Conservation (phyloP, 64 coral and sea anemone species). For the Stichodactyla mertensii region DNA sequence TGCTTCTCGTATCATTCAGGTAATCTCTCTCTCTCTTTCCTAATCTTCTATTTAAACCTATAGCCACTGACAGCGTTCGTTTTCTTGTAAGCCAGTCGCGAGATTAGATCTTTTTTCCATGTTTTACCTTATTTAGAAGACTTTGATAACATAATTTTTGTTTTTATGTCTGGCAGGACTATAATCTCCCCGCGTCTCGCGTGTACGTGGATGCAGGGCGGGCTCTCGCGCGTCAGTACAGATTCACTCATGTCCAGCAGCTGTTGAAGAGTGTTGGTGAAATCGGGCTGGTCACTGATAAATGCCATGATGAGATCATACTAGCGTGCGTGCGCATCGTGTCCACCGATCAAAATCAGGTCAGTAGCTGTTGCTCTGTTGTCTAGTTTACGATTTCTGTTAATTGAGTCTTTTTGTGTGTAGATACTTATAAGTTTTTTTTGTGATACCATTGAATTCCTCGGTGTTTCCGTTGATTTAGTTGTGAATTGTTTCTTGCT, state of each 20-base stretch:
- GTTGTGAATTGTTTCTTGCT: not conserved
- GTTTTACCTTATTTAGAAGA: too few relatives aligned
- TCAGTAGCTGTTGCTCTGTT: not conserved
- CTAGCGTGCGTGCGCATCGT: conserved; percentile 80
- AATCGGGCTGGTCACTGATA: conserved; percentile 76
- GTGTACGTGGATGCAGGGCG: conserved; percentile 84
- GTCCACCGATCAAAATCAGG: conserved; percentile 86
- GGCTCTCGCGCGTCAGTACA: conserved; percentile 88
- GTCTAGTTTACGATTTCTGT: not conserved
- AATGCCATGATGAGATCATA: conserved; percentile 90
- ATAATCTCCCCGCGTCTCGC: conserved; percentile 71
- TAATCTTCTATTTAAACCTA: too few relatives aligned
- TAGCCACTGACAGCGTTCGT: not conserved
- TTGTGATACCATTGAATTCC: too few relatives aligned
- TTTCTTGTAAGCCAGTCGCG: too few relatives aligned
- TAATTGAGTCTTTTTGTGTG: not conserved
- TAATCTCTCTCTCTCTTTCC: not conserved
- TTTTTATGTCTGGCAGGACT: conserved; percentile 50
- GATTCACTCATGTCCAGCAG: conserved; percentile 75
- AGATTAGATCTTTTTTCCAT: too few relatives aligned
- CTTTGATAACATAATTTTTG: not conserved
- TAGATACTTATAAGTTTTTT: too few relatives aligned
- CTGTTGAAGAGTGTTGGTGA: conserved; percentile 67
- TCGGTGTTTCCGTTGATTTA: too few relatives aligned
- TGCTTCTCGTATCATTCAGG: conserved; percentile 92